Evolutionary conservation across 2,888 invertebrate species (phyloP), one percentile per base, ranked within the genome.

Genomic region (Entomobrya multifasciata): DNA sequence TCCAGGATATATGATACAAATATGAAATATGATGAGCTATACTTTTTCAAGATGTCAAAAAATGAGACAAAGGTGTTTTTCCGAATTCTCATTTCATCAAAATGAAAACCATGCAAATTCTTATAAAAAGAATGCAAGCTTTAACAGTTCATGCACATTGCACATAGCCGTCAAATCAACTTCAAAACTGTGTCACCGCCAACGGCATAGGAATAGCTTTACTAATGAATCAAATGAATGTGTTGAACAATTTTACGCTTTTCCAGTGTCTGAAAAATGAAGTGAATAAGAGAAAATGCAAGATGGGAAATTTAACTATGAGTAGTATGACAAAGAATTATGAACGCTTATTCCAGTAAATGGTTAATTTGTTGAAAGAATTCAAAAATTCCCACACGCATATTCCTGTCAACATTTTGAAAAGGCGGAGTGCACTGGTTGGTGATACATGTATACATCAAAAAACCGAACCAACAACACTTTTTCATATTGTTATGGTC

Each of bases 101-200:
- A 47, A 47, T 76, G 74, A 76, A 76, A 76, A 76, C 55, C 74
- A 36, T 76, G 36, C 15, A 76, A 27, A 76, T 60, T n/a, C n/a
- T n/a, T 60, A 36, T 27, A 22, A 11, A 60, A 60, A 60, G 22
- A 27, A 60, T 22, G n/a, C n/a, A 60, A 60, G 25, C 25, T 60
- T 27, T 8, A 60, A 25, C 25, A n/a, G n/a, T n/a, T n/a, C n/a
- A n/a, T n/a, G n/a, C n/a, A n/a, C n/a, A 60, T 60, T 60, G 13
- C 25, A 60, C 60, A n/a, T n/a, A n/a, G 60, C 60, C 25, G 25
- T 60, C 60, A 25, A 60, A 20, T 60, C 27, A 60, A 25, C 25
- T 57, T 4, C n/a, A n/a, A n/a, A n/a, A n/a, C n/a, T n/a, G n/a
- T n/a, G n/a, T n/a, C n/a, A n/a, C n/a, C n/a, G n/a, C n/a, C n/a